Evolutionary conservation across 2,113 vertebrate genomes (phyloP), one percentile per base, ranked within the genome.

Genomic region (Antennarius striatus): DNA sequence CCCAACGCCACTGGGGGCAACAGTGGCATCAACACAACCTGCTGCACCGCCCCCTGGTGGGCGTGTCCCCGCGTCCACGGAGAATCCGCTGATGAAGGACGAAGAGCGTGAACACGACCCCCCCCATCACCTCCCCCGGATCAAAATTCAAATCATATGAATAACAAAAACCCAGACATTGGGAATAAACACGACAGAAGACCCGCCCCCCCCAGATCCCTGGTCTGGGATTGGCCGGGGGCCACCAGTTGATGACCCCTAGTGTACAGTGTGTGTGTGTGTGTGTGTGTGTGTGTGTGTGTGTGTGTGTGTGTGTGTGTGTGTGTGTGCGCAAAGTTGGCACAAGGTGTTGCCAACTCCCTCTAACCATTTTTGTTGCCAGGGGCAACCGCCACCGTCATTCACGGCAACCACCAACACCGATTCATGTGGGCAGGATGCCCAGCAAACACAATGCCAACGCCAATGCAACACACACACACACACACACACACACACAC

Each of bases 351-450:
- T 83, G 78, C 81, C 83, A 81, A 59, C 57, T 76, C 71, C 57
- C 56, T 77, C 64, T 77, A 66, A 65, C 22, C 22, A 22, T 22
- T 22, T 56, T 73, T 4, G 58, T 83, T 63, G 77, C 63, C 15
- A 63, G 15, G 71, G 81, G 77, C 60, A 69, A 75, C 69, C 63
- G 36, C 56, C 72, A 74, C 59, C 10, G 72, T 81, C 42, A 67
- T 71, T 71, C 60, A 68, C 45, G 81, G 77, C 60, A 69, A 75
- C 69, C 63, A 29, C 56, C 66, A 77, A 22, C 39, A 68, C 22
- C 75, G 75, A 82, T 77, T 81, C 45, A 0, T 36, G 64, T 49
- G 73, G 86, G 83, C 83, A 83, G 5, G 5, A 60, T 80, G 36
- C 81, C 82, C 69, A 59, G 72, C 78, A 75, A 63, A 83, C 82